These are phyloP conservation scores for Anastrepha ludens DNA, from an alignment of 1,140 invertebrate genomes.

Conservation along the genomic window DNA sequence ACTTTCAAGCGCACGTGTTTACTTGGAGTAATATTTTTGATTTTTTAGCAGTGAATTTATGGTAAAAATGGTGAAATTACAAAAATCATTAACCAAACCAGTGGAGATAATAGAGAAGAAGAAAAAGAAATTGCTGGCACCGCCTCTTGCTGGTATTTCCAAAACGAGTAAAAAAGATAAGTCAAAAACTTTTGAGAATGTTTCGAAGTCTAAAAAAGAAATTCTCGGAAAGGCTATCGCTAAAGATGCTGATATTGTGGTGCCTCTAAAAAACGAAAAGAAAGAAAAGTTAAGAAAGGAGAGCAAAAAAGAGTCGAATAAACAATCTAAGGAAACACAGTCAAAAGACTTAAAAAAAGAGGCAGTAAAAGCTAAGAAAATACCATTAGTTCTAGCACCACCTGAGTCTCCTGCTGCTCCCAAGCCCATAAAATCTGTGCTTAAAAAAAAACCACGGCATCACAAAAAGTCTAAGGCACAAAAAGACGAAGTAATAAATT, in stretches of 20 bases:
- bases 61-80: constrained; percentile 58
- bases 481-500: constrained; percentile 34
- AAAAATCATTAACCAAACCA: constrained; percentile 56
- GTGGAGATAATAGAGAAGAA: constrained; percentile 39
- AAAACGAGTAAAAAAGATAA: constrained; percentile 22
- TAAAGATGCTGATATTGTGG: background rate
- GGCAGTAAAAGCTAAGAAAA: constrained; percentile 9
- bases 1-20: background rate
- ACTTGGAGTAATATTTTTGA: background rate
- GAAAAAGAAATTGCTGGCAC: constrained; percentile 26
- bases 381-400: constrained; percentile 63
- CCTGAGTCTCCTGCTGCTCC: constrained; percentile 59
- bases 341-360: background rate
- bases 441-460: background rate
- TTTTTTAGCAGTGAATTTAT: background rate
- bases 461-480: constrained; percentile 27
- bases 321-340: background rate
- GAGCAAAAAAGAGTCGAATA: background rate
- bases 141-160: constrained; percentile 41
- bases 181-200: background rate
- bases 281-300: constrained; percentile 4
- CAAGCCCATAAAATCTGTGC: background rate
- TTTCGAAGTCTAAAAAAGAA: constrained; percentile 23
- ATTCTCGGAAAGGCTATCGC: background rate
- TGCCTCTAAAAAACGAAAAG: constrained; percentile 3